These are phyloP conservation scores for Aratinga solstitialis DNA, from an alignment of 2,797 vertebrate genomes.

Conservation along the genomic window DNA sequence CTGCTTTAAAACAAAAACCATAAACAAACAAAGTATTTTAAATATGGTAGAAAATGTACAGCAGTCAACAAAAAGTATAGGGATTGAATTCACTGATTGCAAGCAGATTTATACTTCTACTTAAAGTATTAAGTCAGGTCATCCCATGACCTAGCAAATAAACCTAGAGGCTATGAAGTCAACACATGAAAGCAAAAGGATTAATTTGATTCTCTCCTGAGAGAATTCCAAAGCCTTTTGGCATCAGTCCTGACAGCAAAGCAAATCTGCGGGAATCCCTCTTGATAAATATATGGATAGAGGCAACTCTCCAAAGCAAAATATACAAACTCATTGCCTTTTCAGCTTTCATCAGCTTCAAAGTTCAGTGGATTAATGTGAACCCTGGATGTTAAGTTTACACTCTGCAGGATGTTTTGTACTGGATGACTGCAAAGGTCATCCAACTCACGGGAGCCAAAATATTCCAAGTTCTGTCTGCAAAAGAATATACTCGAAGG, in stretches of 20 bases:
- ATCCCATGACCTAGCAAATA: not conserved
- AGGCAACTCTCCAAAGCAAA: not conserved
- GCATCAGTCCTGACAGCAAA: not conserved
- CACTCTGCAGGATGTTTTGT: not conserved
- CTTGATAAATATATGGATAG: not conserved
- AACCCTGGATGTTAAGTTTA: not conserved
- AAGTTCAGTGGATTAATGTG: not conserved
- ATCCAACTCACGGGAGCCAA: not conserved
- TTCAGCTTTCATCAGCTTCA: not conserved
- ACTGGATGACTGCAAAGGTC: not conserved
- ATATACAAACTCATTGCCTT: not conserved
- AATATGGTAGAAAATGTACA: not conserved
- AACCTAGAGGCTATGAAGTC: not conserved
- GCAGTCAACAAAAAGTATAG: not conserved
- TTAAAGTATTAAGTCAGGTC: not conserved
- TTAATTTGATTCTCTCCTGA: constrained; percentile 4
- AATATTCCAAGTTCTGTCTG: not conserved
- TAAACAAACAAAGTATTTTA: not conserved
- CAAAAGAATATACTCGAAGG: not conserved
- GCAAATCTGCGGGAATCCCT: not conserved
- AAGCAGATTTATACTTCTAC: not conserved
- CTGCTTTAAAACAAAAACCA: not conserved
- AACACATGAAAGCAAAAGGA: not conserved
- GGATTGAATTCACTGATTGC: not conserved
- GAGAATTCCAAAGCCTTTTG: constrained; percentile 4